Evolutionary conservation across 2,888 invertebrate genomes (phyloP).

Genomic region (Drosophila anomalata): DNA sequence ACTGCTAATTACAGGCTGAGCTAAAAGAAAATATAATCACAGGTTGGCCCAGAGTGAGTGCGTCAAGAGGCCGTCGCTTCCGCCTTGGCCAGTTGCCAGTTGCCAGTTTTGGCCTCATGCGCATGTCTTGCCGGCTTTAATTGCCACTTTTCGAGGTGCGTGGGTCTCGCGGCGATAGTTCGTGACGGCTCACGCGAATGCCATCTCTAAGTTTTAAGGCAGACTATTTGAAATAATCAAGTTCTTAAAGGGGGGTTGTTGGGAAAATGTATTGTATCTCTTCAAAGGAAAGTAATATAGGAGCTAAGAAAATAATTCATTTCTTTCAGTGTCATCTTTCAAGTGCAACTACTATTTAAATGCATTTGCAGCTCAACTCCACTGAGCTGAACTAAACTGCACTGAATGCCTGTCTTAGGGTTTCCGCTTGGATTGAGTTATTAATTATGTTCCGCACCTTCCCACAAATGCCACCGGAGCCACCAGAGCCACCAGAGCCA

Average conservation of each 20-base stretch:
- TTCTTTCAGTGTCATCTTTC: slow-evolving; percentile 8
- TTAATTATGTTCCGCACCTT: slow-evolving; percentile 72
- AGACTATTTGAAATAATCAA: neutral
- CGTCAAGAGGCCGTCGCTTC: slow-evolving; percentile 56
- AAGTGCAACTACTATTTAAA: slow-evolving; percentile 11
- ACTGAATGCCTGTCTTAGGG: slow-evolving; percentile 50
- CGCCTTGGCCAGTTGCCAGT: slow-evolving; percentile 21
- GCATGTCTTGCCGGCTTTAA: slow-evolving; percentile 27
- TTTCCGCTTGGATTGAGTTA: slow-evolving; percentile 81
- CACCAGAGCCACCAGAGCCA: neutral
- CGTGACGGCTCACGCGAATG: neutral
- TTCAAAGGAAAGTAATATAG: too few species aligned
- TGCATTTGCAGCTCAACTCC: slow-evolving; percentile 18
- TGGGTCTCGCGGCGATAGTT: slow-evolving; percentile 6
- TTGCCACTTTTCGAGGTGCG: slow-evolving; percentile 15
- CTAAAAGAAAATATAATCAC: slow-evolving; percentile 57
- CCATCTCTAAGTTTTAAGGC: neutral
- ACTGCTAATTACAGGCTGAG: slow-evolving; percentile 57
- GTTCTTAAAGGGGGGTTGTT: too few species aligned
- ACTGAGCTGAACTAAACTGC: slow-evolving; percentile 43
- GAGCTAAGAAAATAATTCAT: neutral
- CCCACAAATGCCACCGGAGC: slow-evolving; percentile 21
- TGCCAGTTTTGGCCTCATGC: neutral
- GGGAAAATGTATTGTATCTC: too few species aligned
- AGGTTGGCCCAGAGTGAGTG: slow-evolving; percentile 55